phyloP scores from a whole-genome alignment of 2,888 invertebrate species.

The Drosophila setosimentum region DNA sequence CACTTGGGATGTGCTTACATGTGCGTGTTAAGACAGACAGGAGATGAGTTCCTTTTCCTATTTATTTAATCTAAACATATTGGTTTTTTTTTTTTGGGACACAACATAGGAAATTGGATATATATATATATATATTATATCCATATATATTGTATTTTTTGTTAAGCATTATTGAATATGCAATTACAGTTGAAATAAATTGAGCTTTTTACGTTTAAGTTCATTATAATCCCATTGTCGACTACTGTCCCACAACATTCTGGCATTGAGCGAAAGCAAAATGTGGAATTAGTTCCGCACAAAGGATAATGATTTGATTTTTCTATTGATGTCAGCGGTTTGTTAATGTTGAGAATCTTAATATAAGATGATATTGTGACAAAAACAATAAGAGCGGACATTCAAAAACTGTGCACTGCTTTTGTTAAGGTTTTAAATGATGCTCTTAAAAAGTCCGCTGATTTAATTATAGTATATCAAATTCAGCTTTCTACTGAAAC shows the following conservation, averaged over 20 bases:
- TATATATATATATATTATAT: background rate
- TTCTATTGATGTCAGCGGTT: background rate
- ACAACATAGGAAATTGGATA: background rate
- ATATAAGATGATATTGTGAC: background rate
- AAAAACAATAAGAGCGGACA: background rate
- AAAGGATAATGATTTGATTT: background rate
- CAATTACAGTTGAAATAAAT: background rate
- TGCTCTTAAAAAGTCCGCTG: background rate
- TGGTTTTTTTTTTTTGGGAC: background rate
- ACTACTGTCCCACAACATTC: background rate
- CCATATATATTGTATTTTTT: background rate
- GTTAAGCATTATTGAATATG: background rate
- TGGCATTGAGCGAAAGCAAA: background rate
- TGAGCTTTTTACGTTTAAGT: background rate
- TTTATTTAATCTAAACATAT: background rate
- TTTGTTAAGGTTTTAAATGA: background rate
- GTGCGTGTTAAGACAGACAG: conserved; percentile 42
- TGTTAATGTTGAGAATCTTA: background rate
- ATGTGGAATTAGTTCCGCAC: background rate
- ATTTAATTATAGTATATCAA: background rate
- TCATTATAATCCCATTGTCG: background rate
- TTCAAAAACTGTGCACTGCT: background rate
- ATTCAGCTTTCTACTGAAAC: background rate
- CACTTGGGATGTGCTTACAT: conserved; percentile 59
- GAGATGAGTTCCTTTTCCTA: conserved; percentile 7